Percentiles rank a stretch among this genome's conserved stretches.
Conservation (phyloP, 2,888 invertebrate genomes). For the Ennomos fuscantarius region DNA sequence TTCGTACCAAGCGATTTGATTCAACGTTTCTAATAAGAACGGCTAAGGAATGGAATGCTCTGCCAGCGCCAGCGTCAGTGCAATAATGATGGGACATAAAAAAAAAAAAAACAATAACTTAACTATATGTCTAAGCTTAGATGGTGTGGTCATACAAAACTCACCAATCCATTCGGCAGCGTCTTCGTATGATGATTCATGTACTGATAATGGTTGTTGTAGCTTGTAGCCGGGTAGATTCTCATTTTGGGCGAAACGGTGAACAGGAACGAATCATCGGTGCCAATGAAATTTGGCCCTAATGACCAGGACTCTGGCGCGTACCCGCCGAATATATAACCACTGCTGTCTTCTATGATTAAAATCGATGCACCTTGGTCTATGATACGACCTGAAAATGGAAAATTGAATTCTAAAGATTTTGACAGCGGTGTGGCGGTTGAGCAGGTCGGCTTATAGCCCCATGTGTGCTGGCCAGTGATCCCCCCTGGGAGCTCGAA, state of each 20-base stretch:
- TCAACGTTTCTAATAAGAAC: too few relatives aligned
- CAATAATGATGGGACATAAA: too few relatives aligned
- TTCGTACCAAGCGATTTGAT: too few relatives aligned
- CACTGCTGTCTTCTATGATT: conserved; percentile 92
- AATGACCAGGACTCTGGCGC: conserved; percentile 91
- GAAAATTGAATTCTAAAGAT: background rate
- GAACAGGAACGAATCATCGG: conserved; percentile 93
- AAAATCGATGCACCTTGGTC: conserved; percentile 93
- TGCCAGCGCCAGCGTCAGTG: too few relatives aligned
- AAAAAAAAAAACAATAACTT: too few relatives aligned
- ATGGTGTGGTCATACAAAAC: too few relatives aligned
- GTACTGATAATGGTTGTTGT: conserved; percentile 96
- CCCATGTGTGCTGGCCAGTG: too few relatives aligned
- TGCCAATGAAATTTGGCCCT: conserved; percentile 91
- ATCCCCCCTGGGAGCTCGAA: too few relatives aligned
- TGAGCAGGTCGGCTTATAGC: too few relatives aligned
- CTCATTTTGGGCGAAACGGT: conserved; percentile 92
- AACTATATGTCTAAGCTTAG: too few relatives aligned
- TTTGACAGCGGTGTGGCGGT: too few relatives aligned
- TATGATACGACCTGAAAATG: conserved; percentile 86
- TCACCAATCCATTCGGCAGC: conserved; percentile 95
- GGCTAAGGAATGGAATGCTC: too few relatives aligned
- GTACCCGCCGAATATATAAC: conserved; percentile 96
- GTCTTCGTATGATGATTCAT: conserved; percentile 96
- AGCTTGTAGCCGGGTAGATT: conserved; percentile 91